Evolutionary conservation across 2,888 invertebrate species (phyloP), one percentile per base, ranked within the genome.

Genomic region (Cataglyphis rosenhaueri): DNA sequence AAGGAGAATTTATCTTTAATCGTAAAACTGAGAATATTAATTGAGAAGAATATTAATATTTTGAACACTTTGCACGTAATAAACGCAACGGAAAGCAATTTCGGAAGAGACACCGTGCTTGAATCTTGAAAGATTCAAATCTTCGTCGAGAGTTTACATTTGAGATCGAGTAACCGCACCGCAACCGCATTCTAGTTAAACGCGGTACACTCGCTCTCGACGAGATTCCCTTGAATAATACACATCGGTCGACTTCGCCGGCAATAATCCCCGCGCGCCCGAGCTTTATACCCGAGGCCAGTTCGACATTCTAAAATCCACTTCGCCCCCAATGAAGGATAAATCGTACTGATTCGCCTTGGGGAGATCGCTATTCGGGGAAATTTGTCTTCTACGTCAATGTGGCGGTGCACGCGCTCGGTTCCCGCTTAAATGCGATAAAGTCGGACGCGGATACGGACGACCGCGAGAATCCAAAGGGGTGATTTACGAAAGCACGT

Each of bases 401-500:
- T 44, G 76, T 59, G 65, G 61, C 66, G 41, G 68, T 48, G 66
- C 65, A 48, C 66, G 52, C 62, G 66, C 78, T 82, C 29, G 66
- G 76, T 15, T 48, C 44, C 38, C 25, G 70, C 55, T 65, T 75
- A 75, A 75, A 64, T 25, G 79, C 68, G 68, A 84, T 75, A 74
- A 83, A 86, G 73, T 86, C 82, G 44, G 48, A 59, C 68, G 73
- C 65, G 44, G 65, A 76, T 73, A 76, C 70, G 76, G 84, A 86
- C 84, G 84, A 79, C 62, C 52, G 35, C 79, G 62, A 70, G 83
- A 61, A 76, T 85, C 70, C 74, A 75, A 81, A 59, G 48, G 73
- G 70, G 70, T 85, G 85, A 86, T 86, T 85, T 84, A 85, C 79
- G 84, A 83, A 82, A 75, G 68, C 84, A 82, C 81, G 59, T 79